Conservation (phyloP, 2,888 invertebrate species). For the Scaptomyza cyrtandrae region DNA sequence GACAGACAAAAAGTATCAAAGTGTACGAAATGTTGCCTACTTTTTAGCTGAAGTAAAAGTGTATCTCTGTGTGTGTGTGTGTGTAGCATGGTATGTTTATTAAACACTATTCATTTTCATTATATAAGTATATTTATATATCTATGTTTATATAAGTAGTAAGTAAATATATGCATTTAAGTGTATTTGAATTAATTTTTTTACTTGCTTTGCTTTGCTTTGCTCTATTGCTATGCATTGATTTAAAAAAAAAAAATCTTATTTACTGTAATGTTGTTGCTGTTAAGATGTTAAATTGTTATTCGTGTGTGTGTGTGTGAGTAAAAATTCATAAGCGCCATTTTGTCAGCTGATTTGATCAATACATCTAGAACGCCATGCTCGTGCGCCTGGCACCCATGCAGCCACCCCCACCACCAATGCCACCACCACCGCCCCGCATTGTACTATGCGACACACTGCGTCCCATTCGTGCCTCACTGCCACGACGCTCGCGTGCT, state of each 20-base stretch:
- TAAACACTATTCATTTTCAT: constrained; percentile 11
- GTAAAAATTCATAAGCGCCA: constrained; percentile 76
- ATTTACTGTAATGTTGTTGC: constrained; percentile 22
- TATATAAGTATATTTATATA: constrained; percentile 8
- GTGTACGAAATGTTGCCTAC: constrained; percentile 6
- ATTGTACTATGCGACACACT: constrained; percentile 83
- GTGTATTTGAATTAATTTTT: constrained; percentile 26
- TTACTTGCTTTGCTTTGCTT: constrained; percentile 3
- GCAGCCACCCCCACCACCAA: constrained; percentile 68
- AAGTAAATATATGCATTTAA: constrained; percentile 40
- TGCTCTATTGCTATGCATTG: constrained; percentile 20
- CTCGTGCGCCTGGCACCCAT: constrained; percentile 83
- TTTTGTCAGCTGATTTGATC: constrained; percentile 61
- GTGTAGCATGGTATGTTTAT: background rate
- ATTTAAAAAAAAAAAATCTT: constrained; percentile 45
- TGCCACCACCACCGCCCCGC: constrained; percentile 65
- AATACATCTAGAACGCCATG: constrained; percentile 82
- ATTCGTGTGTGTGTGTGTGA: constrained; percentile 17
- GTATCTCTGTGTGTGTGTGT: background rate
- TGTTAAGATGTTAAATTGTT: background rate
- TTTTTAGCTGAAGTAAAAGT: background rate
- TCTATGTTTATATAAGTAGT: constrained; percentile 13
- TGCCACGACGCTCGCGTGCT: constrained; percentile 83
- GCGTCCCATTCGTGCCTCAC: constrained; percentile 83
- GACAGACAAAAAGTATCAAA: constrained; percentile 8